Conservation (phyloP, 2,113 vertebrate species). For the Saguinus imperator region DNA sequence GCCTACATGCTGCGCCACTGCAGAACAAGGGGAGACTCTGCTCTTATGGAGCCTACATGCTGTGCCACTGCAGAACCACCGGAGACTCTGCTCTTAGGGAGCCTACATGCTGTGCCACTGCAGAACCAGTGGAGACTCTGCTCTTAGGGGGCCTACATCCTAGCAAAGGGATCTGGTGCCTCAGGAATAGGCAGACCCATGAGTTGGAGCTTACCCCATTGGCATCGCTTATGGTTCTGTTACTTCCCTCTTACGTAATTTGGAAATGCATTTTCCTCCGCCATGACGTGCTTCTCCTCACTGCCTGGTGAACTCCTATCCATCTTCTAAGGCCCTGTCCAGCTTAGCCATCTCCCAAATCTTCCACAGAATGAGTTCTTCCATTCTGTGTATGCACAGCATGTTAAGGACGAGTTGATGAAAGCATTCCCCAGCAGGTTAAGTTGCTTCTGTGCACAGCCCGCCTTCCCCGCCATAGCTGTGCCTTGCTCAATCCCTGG, state of each 20-base stretch:
- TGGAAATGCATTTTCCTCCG: background rate
- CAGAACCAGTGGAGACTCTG: background rate
- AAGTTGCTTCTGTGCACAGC: rapidly evolving
- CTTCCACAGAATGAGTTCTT: rapidly evolving
- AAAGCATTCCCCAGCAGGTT: rapidly evolving
- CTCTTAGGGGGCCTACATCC: rapidly evolving
- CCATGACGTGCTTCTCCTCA: too few species aligned
- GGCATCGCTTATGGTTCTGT: rapidly evolving
- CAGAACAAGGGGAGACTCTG: background rate
- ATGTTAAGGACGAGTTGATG: too few species aligned
- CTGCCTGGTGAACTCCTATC: background rate
- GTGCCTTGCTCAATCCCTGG: background rate
- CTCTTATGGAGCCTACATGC: too few species aligned
- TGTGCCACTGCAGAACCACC: rapidly evolving
- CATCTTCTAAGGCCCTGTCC: rapidly evolving
- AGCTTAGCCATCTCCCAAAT: background rate
- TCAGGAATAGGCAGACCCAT: rapidly evolving
- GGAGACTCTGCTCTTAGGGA: too few species aligned
- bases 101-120: rapidly evolving
- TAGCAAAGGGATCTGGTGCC: too few species aligned
- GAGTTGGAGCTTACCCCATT: background rate
- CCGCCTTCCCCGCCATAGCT: rapidly evolving
- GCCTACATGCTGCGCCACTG: rapidly evolving
- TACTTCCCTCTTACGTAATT: rapidly evolving
- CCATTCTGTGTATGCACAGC: background rate